Conservation (phyloP, 2,113 vertebrate species). For the Cyrtonyx montezumae region DNA sequence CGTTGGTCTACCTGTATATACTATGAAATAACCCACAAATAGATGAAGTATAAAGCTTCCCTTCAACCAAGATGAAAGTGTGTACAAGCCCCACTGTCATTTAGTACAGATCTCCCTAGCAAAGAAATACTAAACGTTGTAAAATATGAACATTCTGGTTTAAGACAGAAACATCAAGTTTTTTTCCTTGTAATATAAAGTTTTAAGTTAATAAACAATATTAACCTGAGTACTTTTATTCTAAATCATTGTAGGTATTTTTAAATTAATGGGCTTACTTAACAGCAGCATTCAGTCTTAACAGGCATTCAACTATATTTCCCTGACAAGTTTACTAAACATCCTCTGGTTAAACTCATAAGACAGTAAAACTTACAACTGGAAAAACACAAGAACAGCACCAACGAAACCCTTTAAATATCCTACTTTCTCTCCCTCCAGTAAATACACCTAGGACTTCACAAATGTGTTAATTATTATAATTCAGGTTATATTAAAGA, state of each 20-base stretch:
- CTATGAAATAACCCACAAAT: not conserved
- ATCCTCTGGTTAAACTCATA: not conserved
- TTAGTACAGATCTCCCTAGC: not conserved
- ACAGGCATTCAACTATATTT: not conserved
- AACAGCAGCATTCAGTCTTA: not conserved
- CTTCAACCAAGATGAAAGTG: not conserved
- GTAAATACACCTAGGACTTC: not conserved
- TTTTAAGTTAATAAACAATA: not conserved
- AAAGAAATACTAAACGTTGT: not conserved
- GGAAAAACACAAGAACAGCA: not conserved
- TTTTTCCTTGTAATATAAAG: not conserved
- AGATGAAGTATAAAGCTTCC: not conserved
- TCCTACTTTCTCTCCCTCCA: not conserved
- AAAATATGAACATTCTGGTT: not conserved
- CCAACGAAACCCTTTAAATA: not conserved
- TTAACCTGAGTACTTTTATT: not conserved
- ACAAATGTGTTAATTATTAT: not conserved
- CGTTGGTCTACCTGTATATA: not conserved
- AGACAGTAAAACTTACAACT: not conserved
- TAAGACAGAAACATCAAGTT: not conserved
- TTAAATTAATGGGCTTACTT: not conserved
- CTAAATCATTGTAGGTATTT: not conserved
- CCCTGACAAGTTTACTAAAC: not conserved
- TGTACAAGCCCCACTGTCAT: not conserved
- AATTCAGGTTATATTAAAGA: not conserved